A percentile compares a stretch with the other conserved stretches of the same genome.
Conservation (phyloP, 2,797 vertebrate genomes). For the Carduelis carduelis region DNA sequence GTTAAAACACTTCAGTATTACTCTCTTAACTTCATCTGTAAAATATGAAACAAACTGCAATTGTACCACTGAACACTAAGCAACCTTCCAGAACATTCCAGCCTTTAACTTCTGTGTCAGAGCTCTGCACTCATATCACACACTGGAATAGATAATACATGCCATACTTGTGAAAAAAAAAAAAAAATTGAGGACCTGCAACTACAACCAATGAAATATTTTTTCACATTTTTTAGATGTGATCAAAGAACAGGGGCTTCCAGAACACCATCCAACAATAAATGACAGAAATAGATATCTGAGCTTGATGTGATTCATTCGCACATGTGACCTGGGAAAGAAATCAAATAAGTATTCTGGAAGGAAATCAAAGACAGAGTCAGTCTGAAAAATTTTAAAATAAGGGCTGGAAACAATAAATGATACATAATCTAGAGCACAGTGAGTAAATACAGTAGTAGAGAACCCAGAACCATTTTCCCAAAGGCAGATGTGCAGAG, state of each 20-base stretch:
- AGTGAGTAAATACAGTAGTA: neutral
- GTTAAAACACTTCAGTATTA: neutral
- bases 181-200: neutral
- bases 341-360: neutral
- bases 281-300: neutral
- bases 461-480: neutral
- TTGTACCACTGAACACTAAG: neutral
- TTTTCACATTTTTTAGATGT: neutral
- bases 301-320: neutral
- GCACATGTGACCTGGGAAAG: neutral
- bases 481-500: neutral
- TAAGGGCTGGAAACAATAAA: constrained; percentile 5
- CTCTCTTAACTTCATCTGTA: neutral
- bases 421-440: neutral
- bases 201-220: neutral
- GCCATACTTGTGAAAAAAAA: neutral
- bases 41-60: neutral
- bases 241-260: neutral
- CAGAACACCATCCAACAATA: neutral
- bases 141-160: neutral
- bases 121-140: neutral
- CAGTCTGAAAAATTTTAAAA: neutral
- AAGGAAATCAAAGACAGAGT: constrained; percentile 11
- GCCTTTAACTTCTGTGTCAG: neutral
- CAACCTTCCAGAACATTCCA: neutral